Percentiles rank a stretch among this genome's conserved stretches.
Conservation (phyloP, 2,113 vertebrate species). For the Laterallus jamaicensis region DNA sequence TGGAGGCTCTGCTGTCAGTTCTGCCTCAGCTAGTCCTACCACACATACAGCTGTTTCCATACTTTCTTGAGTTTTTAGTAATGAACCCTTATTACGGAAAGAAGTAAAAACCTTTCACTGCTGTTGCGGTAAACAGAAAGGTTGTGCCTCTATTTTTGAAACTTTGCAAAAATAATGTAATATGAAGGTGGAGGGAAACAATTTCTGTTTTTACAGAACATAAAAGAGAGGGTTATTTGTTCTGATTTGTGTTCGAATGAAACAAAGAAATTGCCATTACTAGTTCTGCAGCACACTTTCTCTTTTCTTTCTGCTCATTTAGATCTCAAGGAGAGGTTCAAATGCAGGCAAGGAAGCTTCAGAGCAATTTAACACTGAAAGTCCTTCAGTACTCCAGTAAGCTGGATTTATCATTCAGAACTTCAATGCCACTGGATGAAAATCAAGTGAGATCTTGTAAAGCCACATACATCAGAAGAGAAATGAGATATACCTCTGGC, state of each 20-base stretch:
- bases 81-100: neutral
- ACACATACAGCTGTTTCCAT: neutral
- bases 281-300: neutral
- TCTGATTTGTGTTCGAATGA: neutral
- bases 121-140: neutral
- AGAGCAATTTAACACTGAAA: neutral
- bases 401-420: conserved; percentile 20
- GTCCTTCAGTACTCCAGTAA: neutral
- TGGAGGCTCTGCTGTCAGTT: neutral
- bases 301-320: neutral
- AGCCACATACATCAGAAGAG: neutral
- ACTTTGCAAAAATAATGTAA: neutral
- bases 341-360: neutral
- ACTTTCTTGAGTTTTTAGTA: neutral
- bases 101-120: neutral
- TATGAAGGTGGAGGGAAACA: neutral
- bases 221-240: neutral
- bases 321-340: neutral
- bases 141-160: neutral
- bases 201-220: neutral
- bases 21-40: neutral
- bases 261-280: neutral
- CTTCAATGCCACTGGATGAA: neutral
- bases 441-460: neutral
- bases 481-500: neutral